Percentiles rank a stretch among this genome's conserved stretches.
These are phyloP conservation scores for Columbina picui DNA, from an alignment of 2,113 vertebrate species.

Conservation along the genomic window DNA sequence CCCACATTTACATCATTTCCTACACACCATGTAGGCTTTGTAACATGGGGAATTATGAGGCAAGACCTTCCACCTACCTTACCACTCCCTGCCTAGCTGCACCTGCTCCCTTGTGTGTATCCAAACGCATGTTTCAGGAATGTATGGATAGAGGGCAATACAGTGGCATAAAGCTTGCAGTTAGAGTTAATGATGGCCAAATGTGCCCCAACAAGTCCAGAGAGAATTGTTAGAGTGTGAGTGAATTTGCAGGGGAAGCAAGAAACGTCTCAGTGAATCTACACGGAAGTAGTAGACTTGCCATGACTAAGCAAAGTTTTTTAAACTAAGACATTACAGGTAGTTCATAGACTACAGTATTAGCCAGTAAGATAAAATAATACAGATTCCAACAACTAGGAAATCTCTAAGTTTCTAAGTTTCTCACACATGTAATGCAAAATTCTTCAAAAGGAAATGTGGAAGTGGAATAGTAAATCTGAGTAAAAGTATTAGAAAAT, in stretches of 20 bases:
- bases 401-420: neutral
- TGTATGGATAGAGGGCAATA: rapidly evolving
- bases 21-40: neutral
- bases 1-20: neutral
- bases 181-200: neutral
- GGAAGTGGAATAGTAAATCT: neutral
- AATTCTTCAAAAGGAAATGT: neutral
- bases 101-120: neutral
- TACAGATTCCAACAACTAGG: neutral
- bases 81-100: neutral
- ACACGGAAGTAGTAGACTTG: neutral
- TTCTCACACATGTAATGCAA: neutral
- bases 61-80: slow-evolving; percentile 1
- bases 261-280: neutral
- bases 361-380: neutral
- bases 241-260: neutral
- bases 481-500: neutral
- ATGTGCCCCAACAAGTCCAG: neutral
- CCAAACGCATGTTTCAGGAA: neutral
- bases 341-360: neutral
- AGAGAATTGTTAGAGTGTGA: neutral
- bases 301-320: neutral
- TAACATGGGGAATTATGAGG: neutral
- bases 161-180: neutral
- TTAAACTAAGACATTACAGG: neutral